Evolutionary conservation across 2,113 vertebrate genomes (phyloP), one percentile per base, ranked within the genome.

Genomic region (Isichthys henryi): DNA sequence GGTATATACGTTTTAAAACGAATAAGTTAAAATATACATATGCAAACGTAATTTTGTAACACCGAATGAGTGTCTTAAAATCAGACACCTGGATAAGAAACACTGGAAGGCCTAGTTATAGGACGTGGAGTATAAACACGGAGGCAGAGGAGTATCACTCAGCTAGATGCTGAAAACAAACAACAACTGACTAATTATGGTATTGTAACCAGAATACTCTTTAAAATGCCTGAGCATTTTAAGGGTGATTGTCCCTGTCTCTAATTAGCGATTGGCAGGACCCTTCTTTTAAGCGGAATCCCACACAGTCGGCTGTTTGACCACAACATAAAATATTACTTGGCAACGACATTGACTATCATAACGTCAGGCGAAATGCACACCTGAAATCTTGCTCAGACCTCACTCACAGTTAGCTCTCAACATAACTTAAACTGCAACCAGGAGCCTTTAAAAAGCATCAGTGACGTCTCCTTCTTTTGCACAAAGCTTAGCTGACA

Each of bases 81-180:
- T 9, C 39, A 43, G 43, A 43, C 21, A 84, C 35, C 82, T 46
- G 45, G 39, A 83, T 19, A 11, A 84, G n/a, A 82, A 48, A 84
- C 21, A 84, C 19, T 11, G 82, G 45, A 48, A 84, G 82, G 82
- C 82, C 82, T 84, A 84, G 45, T 84, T 84, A n/a, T 84, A n/a
- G 13, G 3, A 77, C 31, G 13, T n/a, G 4, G 3, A 46, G 8
- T 83, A 23, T 19, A 45, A 46, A 45, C 21, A 11, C 43, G 21
- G 17, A 39, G 5, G 45, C 17, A 21, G 43, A 45, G 21, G 17
- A 48, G 43, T 43, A 48, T 11, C 23, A 9, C 21, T 10, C 82
- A 84, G 39, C 45, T 48, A 21, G 39, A 84, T 21, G 21, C 45
- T 23, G 82, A 84, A 84, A 84, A 84, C 45, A 84, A 80, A 80